Base-by-base conservation (phyloP, 1,140 invertebrate species). In the Zaprionus gabonicus region DNA sequence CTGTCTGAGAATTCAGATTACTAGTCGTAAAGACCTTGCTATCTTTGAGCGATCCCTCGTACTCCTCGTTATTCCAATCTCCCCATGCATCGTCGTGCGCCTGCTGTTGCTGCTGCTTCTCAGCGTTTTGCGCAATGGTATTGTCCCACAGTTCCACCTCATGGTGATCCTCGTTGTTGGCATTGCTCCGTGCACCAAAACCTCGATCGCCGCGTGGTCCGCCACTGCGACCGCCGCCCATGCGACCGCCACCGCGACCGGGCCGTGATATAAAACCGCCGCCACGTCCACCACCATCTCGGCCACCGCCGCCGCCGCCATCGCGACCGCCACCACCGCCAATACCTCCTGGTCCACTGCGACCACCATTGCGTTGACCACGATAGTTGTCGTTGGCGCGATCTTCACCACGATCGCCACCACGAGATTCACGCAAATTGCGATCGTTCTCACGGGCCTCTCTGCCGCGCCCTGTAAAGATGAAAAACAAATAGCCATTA, bases 41-140 rank as follows among this genome's bases (percentile, higher is more conserved):
- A 91, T 99, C 98, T 64, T 97, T 96, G 64, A 98, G 94, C 73
- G 97, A 98, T 66, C 97, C 97, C 12, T 97, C 97, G 94, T 98
- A 99, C 91, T 98, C 97, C 93, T 98, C 98, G 90, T 98, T 98
- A 93, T 98, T 97, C 98, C 98, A 98, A 86, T 98, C 97, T 93
- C 92, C 92, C 90, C 92, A 93, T 12, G 91, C 81, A 72, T 93
- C 92, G 55, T 92, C 91, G n/a, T 91, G 82, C 15, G 81, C 59
- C 58, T 82, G 84, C 78, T 91, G 91, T 53, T 82, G 84, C 74
- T 91, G 91, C 62, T 92, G 91, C 58, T 92, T 92, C 23, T 93
- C 92, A 12, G 84, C 84, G 66, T 86, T 93, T 34, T 91, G 85
- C 34, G 90, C 91, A 46, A 92, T 91, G 60, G 90, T 92, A 55